Conservation (phyloP, 2,797 vertebrate genomes). For the Gallinago nigripennis region DNA sequence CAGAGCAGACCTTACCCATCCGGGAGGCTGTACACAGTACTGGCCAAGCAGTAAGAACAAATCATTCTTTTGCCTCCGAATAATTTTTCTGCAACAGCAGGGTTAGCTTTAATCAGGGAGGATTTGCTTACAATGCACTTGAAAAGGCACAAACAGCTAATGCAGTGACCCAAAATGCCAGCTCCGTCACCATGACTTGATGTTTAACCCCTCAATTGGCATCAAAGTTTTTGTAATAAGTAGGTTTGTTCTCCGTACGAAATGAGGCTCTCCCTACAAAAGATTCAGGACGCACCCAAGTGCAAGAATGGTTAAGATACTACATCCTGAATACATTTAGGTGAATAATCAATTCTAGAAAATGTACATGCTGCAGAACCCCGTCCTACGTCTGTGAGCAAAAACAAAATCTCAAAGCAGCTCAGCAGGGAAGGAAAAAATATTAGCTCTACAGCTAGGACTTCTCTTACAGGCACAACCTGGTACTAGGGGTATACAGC, state of each 20-base stretch:
- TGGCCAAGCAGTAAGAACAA: not conserved
- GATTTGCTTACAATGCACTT: not conserved
- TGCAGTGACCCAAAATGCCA: not conserved
- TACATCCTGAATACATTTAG: not conserved
- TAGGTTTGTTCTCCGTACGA: not conserved
- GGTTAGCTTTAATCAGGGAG: not conserved
- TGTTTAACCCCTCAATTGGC: not conserved
- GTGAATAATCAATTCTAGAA: not conserved
- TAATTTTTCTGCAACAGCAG: not conserved
- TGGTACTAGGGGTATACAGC: not conserved
- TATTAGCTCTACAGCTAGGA: not conserved
- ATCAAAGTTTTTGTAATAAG: not conserved
- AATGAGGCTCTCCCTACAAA: not conserved
- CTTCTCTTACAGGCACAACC: not conserved
- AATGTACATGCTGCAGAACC: rapidly evolving
- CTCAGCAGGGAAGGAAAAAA: not conserved
- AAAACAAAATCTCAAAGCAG: not conserved
- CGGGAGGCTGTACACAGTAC: not conserved
- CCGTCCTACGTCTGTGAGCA: not conserved
- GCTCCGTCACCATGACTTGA: not conserved
- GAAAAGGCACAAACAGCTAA: not conserved
- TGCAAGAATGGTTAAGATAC: not conserved
- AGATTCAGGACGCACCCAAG: not conserved
- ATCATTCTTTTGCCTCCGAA: not conserved
- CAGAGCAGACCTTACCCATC: not conserved